Conservation (phyloP, 2,113 vertebrate species). For the Brachionichthys hirsutus region DNA sequence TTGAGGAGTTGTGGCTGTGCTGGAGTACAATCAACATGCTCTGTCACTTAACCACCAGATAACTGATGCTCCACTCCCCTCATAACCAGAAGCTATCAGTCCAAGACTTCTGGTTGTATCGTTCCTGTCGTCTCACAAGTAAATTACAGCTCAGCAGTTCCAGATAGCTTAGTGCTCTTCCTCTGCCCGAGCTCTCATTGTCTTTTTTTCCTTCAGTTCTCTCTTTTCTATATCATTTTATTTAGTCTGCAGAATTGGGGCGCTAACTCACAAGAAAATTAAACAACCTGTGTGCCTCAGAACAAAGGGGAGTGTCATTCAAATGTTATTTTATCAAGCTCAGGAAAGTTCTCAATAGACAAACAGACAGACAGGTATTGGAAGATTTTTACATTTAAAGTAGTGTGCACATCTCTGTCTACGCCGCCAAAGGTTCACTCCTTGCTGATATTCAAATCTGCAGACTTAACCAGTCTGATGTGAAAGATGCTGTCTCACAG, state of each 20-base stretch:
- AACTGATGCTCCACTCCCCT: conserved; percentile 76
- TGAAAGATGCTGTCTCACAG: too few species aligned
- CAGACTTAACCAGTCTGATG: too few species aligned
- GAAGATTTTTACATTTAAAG: too few species aligned
- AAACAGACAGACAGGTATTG: too few species aligned
- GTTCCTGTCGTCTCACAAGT: conserved; percentile 73
- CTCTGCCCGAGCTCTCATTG: conserved; percentile 53
- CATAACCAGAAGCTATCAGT: conserved; percentile 79
- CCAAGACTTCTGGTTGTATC: conserved; percentile 70
- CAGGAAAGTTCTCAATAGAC: too few species aligned
- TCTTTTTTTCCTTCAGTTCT: conserved; percentile 37
- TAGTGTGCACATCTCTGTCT: too few species aligned
- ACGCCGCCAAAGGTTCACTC: too few species aligned
- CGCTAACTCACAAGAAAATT: neutral
- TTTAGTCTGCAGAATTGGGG: conserved; percentile 24
- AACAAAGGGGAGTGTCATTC: too few species aligned
- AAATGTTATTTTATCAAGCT: too few species aligned
- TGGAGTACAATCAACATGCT: conserved; percentile 73
- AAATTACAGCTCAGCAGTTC: conserved; percentile 75
- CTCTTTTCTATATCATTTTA: conserved; percentile 35
- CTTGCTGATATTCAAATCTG: too few species aligned
- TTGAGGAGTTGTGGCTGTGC: conserved; percentile 64
- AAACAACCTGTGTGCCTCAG: too few species aligned
- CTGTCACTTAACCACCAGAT: conserved; percentile 77
- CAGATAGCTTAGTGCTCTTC: conserved; percentile 65